These are phyloP conservation scores for Apeltes quadracus DNA, from an alignment of 2,113 vertebrate genomes.

Conservation along the genomic window DNA sequence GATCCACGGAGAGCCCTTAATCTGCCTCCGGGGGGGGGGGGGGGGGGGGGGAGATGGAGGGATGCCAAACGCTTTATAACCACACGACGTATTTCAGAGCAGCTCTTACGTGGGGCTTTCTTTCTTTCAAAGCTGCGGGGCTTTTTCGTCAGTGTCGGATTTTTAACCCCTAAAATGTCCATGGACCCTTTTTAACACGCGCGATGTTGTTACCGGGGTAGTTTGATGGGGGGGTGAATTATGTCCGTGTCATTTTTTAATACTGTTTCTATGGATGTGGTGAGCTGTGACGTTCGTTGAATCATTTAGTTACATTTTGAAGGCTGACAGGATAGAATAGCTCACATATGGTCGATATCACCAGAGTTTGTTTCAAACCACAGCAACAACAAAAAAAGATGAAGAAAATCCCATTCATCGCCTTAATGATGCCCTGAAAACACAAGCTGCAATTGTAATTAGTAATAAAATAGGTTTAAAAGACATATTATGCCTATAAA, in stretches of 20 bases:
- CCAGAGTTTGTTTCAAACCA: neutral
- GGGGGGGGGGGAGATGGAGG: neutral
- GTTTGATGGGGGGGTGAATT: neutral
- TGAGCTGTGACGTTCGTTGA: neutral
- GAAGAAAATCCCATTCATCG: neutral
- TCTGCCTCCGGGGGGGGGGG: constrained; percentile 56
- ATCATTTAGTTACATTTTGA: neutral
- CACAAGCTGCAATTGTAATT: neutral
- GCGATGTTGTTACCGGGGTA: neutral
- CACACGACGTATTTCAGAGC: neutral
- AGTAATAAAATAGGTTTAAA: neutral
- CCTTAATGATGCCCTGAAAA: neutral
- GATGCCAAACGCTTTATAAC: constrained; percentile 8
- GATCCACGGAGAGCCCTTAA: constrained; percentile 48
- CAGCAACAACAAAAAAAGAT: neutral
- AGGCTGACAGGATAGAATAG: neutral
- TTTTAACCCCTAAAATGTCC: neutral
- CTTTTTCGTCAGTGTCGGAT: neutral
- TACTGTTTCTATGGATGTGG: neutral
- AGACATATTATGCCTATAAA: neutral
- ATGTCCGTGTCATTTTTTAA: neutral
- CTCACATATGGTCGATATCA: neutral
- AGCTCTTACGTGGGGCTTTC: neutral
- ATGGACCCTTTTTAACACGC: neutral
- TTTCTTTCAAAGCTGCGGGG: no score